These are phyloP conservation scores for Datnioides undecimradiatus DNA, from an alignment of 2,113 vertebrate genomes.

Conservation along the genomic window DNA sequence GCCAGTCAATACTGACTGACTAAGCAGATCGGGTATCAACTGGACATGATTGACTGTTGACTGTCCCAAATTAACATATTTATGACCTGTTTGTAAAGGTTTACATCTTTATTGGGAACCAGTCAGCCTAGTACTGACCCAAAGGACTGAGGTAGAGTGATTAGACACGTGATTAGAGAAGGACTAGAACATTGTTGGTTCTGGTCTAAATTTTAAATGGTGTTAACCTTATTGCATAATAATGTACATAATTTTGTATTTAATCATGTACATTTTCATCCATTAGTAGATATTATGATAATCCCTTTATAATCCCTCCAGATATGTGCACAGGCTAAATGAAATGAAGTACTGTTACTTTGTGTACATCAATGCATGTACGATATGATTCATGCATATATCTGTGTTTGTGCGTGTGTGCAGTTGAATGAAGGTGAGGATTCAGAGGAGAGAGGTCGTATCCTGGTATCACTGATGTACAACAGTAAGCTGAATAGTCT, in stretches of 20 bases:
- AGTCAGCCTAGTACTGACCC: too few relatives aligned
- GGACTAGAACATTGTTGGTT: background rate
- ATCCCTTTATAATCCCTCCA: constrained; percentile 8
- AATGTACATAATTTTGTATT: background rate
- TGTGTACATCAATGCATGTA: background rate
- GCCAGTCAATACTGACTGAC: background rate
- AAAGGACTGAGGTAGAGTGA: too few relatives aligned
- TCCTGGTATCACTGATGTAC: constrained; percentile 95
- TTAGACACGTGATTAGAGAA: too few relatives aligned
- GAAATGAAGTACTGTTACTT: background rate
- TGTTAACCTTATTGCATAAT: background rate
- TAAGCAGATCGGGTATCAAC: background rate
- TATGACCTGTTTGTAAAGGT: background rate
- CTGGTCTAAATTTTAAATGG: background rate
- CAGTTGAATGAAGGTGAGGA: constrained; percentile 85
- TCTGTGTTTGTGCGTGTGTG: background rate
- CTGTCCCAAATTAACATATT: background rate
- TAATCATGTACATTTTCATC: constrained; percentile 18
- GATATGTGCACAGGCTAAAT: background rate
- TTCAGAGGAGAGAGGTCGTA: constrained; percentile 92
- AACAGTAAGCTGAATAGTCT: constrained; percentile 91
- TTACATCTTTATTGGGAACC: background rate
- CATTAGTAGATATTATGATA: constrained; percentile 34
- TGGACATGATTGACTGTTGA: background rate
- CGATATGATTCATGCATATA: background rate